phyloP scores from a whole-genome alignment of 2,888 invertebrate genomes.

The Apamea crenata region DNA sequence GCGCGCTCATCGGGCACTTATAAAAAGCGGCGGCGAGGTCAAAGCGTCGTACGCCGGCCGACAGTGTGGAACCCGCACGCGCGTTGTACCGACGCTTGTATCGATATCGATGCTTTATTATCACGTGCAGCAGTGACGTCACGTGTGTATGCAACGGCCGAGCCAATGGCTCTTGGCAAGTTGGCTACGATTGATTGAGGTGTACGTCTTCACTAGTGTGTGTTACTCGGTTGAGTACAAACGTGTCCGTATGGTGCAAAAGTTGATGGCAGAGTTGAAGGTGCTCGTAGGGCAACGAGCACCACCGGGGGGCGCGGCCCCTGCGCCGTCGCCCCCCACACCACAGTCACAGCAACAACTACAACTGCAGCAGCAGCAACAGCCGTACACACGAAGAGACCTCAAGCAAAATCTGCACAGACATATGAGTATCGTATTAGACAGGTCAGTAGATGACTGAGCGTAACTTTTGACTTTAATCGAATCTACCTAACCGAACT shows the following conservation, averaged over 20 bases:
- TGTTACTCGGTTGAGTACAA: slow-evolving; percentile 80
- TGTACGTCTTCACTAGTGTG: slow-evolving; percentile 83
- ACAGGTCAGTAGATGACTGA: slow-evolving; percentile 84
- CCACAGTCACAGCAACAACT: slow-evolving; percentile 75
- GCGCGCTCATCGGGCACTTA: slow-evolving; percentile 88
- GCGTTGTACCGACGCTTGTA: slow-evolving; percentile 85
- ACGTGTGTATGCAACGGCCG: slow-evolving; percentile 82
- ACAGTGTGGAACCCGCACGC: slow-evolving; percentile 88
- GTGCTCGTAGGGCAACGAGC: slow-evolving; percentile 89
- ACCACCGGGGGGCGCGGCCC: slow-evolving; percentile 79
- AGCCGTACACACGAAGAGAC: slow-evolving; percentile 85
- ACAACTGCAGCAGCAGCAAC: slow-evolving; percentile 67
- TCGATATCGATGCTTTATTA: slow-evolving; percentile 84
- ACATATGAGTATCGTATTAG: slow-evolving; percentile 89
- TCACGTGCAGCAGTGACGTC: slow-evolving; percentile 88
- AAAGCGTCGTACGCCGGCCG: slow-evolving; percentile 79
- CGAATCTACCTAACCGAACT: slow-evolving; percentile 24
- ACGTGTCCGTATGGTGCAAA: slow-evolving; percentile 89
- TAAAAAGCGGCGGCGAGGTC: slow-evolving; percentile 89
- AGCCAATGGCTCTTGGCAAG: slow-evolving; percentile 89
- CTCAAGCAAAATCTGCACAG: slow-evolving; percentile 89
- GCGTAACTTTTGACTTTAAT: slow-evolving; percentile 35
- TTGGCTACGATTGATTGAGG: slow-evolving; percentile 80
- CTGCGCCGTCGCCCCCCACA: slow-evolving; percentile 68
- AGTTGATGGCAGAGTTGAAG: slow-evolving; percentile 89